These are phyloP conservation scores for Falco cherrug DNA, from an alignment of 2,797 vertebrate species.

Conservation along the genomic window DNA sequence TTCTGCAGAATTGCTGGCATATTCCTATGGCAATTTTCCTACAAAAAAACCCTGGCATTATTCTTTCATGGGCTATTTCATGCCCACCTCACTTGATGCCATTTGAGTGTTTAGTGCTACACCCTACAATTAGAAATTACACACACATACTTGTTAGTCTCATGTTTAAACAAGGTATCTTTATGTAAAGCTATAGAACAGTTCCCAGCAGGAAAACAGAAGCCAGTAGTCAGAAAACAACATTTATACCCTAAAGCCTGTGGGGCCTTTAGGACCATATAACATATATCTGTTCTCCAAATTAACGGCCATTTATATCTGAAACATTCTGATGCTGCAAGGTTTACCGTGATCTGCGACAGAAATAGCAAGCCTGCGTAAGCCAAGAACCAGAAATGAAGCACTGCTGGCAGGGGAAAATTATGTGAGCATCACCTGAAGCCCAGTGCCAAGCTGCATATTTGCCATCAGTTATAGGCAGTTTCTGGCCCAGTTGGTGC, in stretches of 20 bases:
- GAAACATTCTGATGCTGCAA: background rate
- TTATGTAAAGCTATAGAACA: background rate
- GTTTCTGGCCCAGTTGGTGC: background rate
- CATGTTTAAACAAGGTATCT: slow-evolving; percentile 1
- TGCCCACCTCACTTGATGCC: background rate
- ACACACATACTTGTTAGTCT: background rate
- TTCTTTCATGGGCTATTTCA: background rate
- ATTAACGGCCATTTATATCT: background rate
- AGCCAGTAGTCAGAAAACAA: background rate
- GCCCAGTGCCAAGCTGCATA: background rate
- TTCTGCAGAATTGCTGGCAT: background rate
- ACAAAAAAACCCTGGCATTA: background rate
- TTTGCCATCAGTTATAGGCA: background rate
- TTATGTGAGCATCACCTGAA: background rate
- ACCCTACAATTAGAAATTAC: background rate
- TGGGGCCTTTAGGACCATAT: slow-evolving; percentile 50
- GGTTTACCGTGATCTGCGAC: background rate
- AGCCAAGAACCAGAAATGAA: background rate
- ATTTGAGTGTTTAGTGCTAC: background rate
- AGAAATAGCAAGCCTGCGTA: background rate
- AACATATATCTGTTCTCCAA: slow-evolving; percentile 17
- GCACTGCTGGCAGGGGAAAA: background rate
- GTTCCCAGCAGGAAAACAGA: background rate
- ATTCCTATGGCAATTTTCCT: background rate
- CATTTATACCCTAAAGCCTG: slow-evolving; percentile 26